These are phyloP conservation scores for Lepilemur ruficaudatus DNA, from an alignment of 2,797 vertebrate species.

Conservation along the genomic window DNA sequence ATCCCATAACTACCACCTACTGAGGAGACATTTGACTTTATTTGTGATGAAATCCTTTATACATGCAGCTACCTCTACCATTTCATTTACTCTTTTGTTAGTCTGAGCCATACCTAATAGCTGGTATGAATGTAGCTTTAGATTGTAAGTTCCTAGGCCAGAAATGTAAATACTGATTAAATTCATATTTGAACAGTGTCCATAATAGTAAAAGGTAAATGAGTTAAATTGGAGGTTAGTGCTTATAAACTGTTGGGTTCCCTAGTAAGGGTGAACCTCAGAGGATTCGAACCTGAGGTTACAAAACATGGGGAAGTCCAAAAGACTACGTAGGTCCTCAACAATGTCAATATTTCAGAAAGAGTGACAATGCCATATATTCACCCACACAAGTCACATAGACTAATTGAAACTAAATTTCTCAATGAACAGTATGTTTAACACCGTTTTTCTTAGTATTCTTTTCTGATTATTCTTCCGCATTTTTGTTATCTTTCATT, in stretches of 20 bases:
- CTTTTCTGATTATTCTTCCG: constrained; percentile 22
- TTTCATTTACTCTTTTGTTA: neutral
- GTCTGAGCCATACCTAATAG: neutral
- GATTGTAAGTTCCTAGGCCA: neutral
- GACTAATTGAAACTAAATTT: neutral
- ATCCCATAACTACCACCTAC: neutral
- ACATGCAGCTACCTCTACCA: neutral
- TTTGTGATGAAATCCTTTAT: neutral
- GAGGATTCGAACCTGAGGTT: neutral
- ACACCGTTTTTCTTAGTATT: neutral
- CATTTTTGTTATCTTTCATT: constrained; percentile 8
- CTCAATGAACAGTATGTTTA: neutral
- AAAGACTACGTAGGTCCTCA: neutral
- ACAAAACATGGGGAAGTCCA: neutral
- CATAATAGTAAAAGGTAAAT: neutral
- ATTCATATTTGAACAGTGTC: neutral
- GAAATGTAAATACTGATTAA: neutral
- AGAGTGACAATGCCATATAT: neutral
- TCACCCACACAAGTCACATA: neutral
- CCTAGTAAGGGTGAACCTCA: neutral
- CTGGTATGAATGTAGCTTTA: neutral
- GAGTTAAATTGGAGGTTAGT: neutral
- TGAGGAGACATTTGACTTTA: neutral
- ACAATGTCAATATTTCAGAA: neutral
- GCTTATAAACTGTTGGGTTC: neutral